Evolutionary conservation across 2,113 vertebrate species (phyloP), one percentile per base, ranked within the genome.

Genomic region (Triplophysa dalaica): DNA sequence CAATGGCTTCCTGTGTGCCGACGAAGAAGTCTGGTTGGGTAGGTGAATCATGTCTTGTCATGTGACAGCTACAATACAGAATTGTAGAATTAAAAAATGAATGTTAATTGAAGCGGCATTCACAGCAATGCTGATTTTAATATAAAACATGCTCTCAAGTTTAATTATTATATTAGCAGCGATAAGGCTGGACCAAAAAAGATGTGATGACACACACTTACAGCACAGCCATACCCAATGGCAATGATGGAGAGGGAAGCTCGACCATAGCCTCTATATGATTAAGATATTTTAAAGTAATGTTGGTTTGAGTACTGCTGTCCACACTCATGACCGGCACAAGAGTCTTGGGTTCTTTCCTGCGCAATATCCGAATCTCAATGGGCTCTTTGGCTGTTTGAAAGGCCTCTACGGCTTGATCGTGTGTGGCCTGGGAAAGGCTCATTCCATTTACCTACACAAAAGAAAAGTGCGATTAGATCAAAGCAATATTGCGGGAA

Each of bases 361-460:
- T 90, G 19, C 97, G 89, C 75, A 98, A 85, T 41, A 99, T 95
- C 85, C 98, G 95, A 4, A 99, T 96, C 89, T 98, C 92, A 0
- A 98, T 96, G 70, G 96, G 96, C 26, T 98, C 97, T 87, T 94
- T 95, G 85, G 97, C 95, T 0, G 92, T 95, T 72, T 94, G 94
- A 90, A 99, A 98, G 0, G 96, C 94, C 81, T 98, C 96, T 81
- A 98, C 96, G 0, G 96, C 97, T 90, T 98, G 95, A 80, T 98
- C 96, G 12, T 99, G 97, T 0, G 96, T 97, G 68, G 95, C 94
- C 80, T 94, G 93, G 52, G 96, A 98, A 22, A 99, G 90, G 82
- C 98, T 96, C 85, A 94, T 97, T 43, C 95, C 96, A 52, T 99
- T 99, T 81, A 98, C 95, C 97, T 98, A 14, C 14, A n/a, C 16